Percentiles rank a stretch among this genome's conserved stretches.
Evolutionary conservation across 1,140 invertebrate genomes (phyloP).

Genomic region (Ooceraea biroi): DNA sequence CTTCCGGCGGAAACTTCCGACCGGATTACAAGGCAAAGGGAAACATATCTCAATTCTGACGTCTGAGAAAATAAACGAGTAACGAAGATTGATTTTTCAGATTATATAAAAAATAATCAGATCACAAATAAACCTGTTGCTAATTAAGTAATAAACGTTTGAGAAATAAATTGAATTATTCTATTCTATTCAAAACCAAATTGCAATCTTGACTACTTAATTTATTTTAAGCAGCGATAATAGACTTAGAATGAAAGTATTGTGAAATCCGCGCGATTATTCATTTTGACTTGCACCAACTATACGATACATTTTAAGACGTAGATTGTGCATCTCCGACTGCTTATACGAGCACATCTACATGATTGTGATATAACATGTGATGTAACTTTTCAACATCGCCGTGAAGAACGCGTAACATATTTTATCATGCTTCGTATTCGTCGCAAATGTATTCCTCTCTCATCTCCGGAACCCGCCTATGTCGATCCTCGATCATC

Average conservation of each 20-base stretch:
- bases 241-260: background rate
- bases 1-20: constrained; percentile 44
- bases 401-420: constrained; percentile 28
- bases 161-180: too few species aligned
- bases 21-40: constrained; percentile 17
- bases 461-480: constrained; percentile 21
- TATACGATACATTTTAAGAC: constrained; percentile 3
- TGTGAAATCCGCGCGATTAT: background rate
- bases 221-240: constrained; percentile 11
- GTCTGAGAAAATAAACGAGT: constrained; percentile 29
- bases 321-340: constrained; percentile 12
- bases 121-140: background rate
- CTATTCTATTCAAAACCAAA: background rate
- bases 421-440: constrained; percentile 78
- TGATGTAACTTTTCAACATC: constrained; percentile 23
- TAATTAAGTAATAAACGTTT: too few species aligned
- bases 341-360: background rate
- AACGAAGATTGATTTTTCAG: too few species aligned
- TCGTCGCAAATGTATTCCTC: constrained; percentile 76
- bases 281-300: constrained; percentile 33
- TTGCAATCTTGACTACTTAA: background rate
- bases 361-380: too few species aligned
- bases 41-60: constrained; percentile 68
- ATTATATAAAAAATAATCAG: too few species aligned
- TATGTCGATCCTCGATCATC: constrained; percentile 53